Conservation (phyloP, 2,113 vertebrate species). For the Archilochus colubris region DNA sequence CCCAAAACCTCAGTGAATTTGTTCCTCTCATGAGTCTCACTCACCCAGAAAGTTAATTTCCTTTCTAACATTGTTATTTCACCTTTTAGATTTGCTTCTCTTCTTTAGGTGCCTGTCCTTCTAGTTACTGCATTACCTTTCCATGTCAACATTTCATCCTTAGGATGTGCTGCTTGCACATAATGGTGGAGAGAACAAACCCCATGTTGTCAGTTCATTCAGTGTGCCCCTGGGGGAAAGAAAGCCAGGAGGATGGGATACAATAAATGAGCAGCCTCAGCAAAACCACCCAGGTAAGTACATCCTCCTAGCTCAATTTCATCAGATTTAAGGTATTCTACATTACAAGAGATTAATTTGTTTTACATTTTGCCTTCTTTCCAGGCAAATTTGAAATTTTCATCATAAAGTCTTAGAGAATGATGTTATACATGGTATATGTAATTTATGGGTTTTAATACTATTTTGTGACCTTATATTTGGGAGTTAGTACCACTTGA, state of each 20-base stretch:
- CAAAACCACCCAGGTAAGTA: not conserved
- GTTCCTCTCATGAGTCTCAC: not conserved
- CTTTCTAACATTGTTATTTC: not conserved
- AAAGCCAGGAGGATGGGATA: not conserved
- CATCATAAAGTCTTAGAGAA: not conserved
- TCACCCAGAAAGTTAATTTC: not conserved
- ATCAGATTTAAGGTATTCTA: not conserved
- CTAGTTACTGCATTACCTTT: not conserved
- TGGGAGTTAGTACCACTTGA: not conserved
- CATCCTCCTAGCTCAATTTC: not conserved
- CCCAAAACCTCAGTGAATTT: not conserved
- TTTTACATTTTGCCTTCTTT: conserved; percentile 4
- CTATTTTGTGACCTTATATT: not conserved
- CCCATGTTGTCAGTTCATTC: not conserved
- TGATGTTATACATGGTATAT: not conserved
- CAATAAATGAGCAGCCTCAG: not conserved
- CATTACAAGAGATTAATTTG: not conserved
- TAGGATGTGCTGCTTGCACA: not conserved
- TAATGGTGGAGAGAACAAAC: not conserved
- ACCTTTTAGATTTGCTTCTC: not conserved
- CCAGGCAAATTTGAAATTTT: not conserved
- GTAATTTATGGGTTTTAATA: not conserved
- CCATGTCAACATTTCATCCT: not conserved
- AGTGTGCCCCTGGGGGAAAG: not conserved
- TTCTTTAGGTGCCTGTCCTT: not conserved